These are phyloP conservation scores for Callorhinus ursinus DNA, from an alignment of 2,113 vertebrate species.

Conservation along the genomic window DNA sequence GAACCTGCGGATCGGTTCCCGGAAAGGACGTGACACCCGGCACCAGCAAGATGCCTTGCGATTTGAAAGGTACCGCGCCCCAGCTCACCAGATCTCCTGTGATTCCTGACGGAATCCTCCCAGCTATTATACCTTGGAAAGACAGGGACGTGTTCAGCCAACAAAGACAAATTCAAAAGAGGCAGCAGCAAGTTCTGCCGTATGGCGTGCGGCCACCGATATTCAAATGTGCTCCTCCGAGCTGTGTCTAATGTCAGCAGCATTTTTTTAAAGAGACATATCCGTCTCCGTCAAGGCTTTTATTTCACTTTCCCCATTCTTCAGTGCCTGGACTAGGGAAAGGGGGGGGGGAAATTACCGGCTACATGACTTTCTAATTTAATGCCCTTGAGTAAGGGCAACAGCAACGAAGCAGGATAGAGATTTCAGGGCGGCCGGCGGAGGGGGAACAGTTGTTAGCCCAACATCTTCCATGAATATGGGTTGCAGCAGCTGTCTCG, in stretches of 20 bases:
- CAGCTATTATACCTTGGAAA: constrained; percentile 7
- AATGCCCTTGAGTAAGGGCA: constrained; percentile 85
- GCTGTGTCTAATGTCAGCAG: constrained; percentile 73
- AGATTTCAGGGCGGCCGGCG: constrained; percentile 63
- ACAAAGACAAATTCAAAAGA: constrained; percentile 42
- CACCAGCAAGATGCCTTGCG: constrained; percentile 28
- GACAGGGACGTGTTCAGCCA: not conserved
- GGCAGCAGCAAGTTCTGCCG: not conserved
- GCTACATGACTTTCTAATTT: constrained; percentile 83
- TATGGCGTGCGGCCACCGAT: not conserved
- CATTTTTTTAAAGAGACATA: constrained; percentile 79
- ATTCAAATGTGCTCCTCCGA: constrained; percentile 59
- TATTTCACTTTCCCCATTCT: constrained; percentile 82
- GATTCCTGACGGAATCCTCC: constrained; percentile 46
- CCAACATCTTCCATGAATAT: constrained; percentile 55
- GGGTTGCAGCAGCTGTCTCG: constrained; percentile 78
- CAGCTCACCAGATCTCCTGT: not conserved
- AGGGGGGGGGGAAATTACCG: constrained; percentile 74
- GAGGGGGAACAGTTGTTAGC: constrained; percentile 68
- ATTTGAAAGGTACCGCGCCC: not conserved
- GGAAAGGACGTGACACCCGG: constrained; percentile 38
- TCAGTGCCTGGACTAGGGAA: constrained; percentile 78
- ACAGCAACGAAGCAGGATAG: constrained; percentile 64
- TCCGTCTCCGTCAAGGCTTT: constrained; percentile 80
- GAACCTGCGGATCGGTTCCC: not conserved